Percentiles rank a stretch among this genome's conserved stretches.
These are phyloP conservation scores for Charina bottae DNA, from an alignment of 2,113 vertebrate species.

Conservation along the genomic window DNA sequence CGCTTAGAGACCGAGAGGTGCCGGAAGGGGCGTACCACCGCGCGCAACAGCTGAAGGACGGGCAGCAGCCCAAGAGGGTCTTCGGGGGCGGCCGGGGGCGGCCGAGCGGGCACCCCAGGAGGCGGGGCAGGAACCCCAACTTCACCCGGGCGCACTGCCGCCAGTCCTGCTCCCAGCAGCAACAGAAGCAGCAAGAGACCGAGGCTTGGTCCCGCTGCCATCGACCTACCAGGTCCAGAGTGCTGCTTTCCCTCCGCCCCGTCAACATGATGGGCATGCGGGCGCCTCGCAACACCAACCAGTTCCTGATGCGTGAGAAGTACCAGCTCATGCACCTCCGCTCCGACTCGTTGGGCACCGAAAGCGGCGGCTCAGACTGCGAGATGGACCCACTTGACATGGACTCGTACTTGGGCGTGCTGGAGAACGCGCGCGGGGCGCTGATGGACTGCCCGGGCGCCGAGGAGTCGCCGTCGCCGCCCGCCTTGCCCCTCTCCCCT, in stretches of 20 bases:
- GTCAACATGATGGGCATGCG: slow-evolving; percentile 85
- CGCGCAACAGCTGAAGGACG: slow-evolving; percentile 33
- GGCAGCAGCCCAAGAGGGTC: slow-evolving; percentile 26
- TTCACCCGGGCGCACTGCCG: slow-evolving; percentile 33
- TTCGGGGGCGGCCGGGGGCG: slow-evolving; percentile 28
- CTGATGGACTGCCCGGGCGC: slow-evolving; percentile 70
- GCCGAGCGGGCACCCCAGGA: slow-evolving; percentile 45
- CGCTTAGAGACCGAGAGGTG: slow-evolving; percentile 41
- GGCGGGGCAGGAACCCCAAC: slow-evolving; percentile 52
- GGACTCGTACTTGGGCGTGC: slow-evolving; percentile 85
- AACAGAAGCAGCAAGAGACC: slow-evolving; percentile 42
- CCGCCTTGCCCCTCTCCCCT: not conserved
- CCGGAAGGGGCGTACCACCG: slow-evolving; percentile 36
- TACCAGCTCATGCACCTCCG: slow-evolving; percentile 87
- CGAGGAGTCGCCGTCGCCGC: not conserved
- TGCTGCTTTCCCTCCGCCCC: slow-evolving; percentile 76
- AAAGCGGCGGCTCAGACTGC: slow-evolving; percentile 83
- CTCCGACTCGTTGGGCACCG: slow-evolving; percentile 85
- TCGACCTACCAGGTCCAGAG: slow-evolving; percentile 49
- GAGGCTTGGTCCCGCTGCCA: slow-evolving; percentile 42
- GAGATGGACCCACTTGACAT: slow-evolving; percentile 85
- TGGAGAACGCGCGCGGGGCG: slow-evolving; percentile 86
- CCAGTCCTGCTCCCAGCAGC: slow-evolving; percentile 41
- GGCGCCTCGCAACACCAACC: slow-evolving; percentile 88
- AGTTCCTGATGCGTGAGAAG: slow-evolving; percentile 89